Percentiles rank a stretch among this genome's conserved stretches.
These are phyloP conservation scores for Dryobotodes eremita DNA, from an alignment of 2,888 invertebrate genomes.

Conservation along the genomic window DNA sequence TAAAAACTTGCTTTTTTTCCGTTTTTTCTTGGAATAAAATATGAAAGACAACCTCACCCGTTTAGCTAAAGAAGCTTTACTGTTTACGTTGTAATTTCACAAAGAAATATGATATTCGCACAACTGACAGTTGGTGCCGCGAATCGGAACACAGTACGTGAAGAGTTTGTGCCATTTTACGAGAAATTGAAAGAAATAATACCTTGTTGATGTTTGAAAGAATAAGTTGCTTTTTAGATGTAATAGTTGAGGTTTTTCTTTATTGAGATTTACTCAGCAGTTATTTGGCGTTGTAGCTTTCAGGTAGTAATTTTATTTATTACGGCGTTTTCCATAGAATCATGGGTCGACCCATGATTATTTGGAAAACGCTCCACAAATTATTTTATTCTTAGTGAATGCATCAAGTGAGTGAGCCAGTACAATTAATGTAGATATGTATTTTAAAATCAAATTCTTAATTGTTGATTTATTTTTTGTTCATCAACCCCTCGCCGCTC, in stretches of 20 bases:
- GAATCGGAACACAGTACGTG: neutral
- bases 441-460: too few relatives aligned
- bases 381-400: too few relatives aligned
- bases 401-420: too few relatives aligned
- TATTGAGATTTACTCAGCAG: neutral
- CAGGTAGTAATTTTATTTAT: too few relatives aligned
- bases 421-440: too few relatives aligned
- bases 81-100: constrained; percentile 18
- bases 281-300: too few relatives aligned
- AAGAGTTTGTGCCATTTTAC: neutral
- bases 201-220: neutral
- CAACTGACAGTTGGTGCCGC: neutral
- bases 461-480: too few relatives aligned
- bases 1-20: neutral
- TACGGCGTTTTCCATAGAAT: too few relatives aligned
- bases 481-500: too few relatives aligned
- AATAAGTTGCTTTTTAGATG: neutral
- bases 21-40: constrained; percentile 20
- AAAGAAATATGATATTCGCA: constrained; percentile 39
- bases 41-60: neutral
- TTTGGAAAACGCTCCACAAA: too few relatives aligned
- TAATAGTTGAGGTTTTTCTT: neutral
- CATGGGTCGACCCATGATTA: too few relatives aligned
- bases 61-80: constrained; percentile 9
- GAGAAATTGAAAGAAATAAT: constrained; percentile 16